Base-by-base conservation (phyloP, 2,113 vertebrate species). In the Argyrosomus japonicus region DNA sequence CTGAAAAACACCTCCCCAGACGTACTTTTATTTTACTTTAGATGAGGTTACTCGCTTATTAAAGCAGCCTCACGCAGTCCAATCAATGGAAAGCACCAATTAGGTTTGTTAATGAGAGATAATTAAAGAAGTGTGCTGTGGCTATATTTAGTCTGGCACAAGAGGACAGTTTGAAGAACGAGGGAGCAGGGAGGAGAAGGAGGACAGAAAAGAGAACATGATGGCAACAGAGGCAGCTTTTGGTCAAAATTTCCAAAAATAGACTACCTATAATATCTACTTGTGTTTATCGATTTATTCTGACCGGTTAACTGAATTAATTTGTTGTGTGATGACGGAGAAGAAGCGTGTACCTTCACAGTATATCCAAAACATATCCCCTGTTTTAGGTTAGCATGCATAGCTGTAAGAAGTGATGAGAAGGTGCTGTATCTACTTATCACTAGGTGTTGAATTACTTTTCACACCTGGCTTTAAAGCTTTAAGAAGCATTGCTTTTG, bases 1-100 rank as follows among this genome's bases (percentile, higher is more conserved):
- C 68, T 9, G 36, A 40, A 71, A 58, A 79, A 85, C 45, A 40
- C 36, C 36, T 40, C 81, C 79, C 75, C 82, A 45, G 77, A 87
- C 32, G 78, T 32, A 43, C 84, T 40, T 40, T 40, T 63, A 48
- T 90, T 89, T 89, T 77, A 89, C 83, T 88, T 77, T n/a, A 85
- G 87, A 82, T 75, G 83, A 89, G 86, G 83, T 87, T 40, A 40
- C 78, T 82, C 18, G 75, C 87, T 89, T 91, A 84, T 91, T 92
- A 92, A 90, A 89, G 84, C 72, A 75, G 77, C 76, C 68, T 88
- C 77, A 50, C 77, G 7, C 48, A n/a, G 70, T 84, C 90, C 90
- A 92, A 93, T 93, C 92, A 93, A 92, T 91, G 89, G 75, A 91
- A 90, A 93, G 85, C 81, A 88, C 86, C 91, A 93, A 90, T 94